phyloP scores from a whole-genome alignment of 92 coral and sea anemone species.

The Bergia sp. region DNA sequence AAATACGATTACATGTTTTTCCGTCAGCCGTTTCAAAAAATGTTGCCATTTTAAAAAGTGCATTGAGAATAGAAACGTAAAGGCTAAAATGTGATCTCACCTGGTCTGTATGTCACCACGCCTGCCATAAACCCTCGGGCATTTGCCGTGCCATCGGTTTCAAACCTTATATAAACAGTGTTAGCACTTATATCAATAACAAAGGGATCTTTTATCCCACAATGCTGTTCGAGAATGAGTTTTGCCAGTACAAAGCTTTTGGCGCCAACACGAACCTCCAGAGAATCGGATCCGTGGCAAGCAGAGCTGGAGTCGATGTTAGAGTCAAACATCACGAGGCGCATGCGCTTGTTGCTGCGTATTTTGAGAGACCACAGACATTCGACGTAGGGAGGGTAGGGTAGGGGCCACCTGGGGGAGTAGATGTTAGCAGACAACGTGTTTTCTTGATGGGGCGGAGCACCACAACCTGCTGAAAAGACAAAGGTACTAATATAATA shows the following conservation, averaged over 20 bases:
- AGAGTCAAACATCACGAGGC: conserved; percentile 23
- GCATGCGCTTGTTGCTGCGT: conserved; percentile 19
- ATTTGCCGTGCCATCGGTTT: not conserved
- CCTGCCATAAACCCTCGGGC: conserved; percentile 28
- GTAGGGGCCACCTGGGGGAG: conserved; percentile 39
- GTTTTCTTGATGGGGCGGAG: conserved; percentile 35
- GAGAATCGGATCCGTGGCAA: conserved; percentile 18
- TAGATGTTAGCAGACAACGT: conserved; percentile 17
- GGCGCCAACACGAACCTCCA: conserved; percentile 22
- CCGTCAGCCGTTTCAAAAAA: too few relatives aligned
- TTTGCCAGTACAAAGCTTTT: conserved; percentile 9
- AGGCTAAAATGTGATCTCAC: not conserved
- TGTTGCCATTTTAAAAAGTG: too few relatives aligned
- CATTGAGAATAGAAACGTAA: too few relatives aligned
- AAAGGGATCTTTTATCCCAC: conserved; percentile 33
- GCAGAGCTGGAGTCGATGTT: conserved; percentile 25
- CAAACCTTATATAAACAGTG: conserved; percentile 24
- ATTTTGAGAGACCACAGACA: conserved; percentile 38
- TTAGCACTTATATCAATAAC: conserved; percentile 2
- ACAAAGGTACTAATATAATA: not conserved
- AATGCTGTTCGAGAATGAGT: conserved; percentile 16
- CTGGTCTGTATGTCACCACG: conserved; percentile 11
- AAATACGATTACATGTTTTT: too few relatives aligned
- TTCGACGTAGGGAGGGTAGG: conserved; percentile 35
- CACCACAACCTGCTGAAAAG: conserved; percentile 32